A percentile compares a stretch with the other conserved stretches of the same genome.
Evolutionary conservation across 2,113 vertebrate genomes (phyloP).

Genomic region (Anguilla japonica): DNA sequence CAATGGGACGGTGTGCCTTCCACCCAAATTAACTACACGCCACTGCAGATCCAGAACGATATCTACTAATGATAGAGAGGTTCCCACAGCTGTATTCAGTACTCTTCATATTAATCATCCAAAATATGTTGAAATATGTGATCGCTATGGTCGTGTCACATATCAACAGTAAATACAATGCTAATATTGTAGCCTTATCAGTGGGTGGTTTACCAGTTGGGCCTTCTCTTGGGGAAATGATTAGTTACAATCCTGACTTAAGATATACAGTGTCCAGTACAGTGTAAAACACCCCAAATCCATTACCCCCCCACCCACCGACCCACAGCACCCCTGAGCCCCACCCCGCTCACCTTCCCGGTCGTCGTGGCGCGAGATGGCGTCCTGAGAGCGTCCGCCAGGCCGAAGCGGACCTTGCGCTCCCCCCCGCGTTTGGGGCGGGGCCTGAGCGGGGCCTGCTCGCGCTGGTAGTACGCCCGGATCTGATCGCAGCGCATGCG

Average conservation of each 20-base stretch:
- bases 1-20: not conserved
- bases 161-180: too few relatives aligned
- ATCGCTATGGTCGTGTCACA: too few relatives aligned
- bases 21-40: not conserved
- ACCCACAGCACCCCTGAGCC: too few relatives aligned
- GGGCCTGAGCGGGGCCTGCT: slow-evolving; percentile 68
- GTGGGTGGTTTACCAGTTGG: too few relatives aligned
- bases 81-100: not conserved
- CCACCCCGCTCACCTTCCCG: slow-evolving; percentile 80
- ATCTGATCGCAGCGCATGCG: slow-evolving; percentile 95
- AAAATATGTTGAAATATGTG: too few relatives aligned
- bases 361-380: slow-evolving; percentile 82
- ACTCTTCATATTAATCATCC: not conserved
- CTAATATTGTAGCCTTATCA: too few relatives aligned
- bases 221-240: too few relatives aligned
- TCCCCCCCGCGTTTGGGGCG: slow-evolving; percentile 66
- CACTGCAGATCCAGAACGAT: too few relatives aligned
- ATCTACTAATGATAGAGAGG: too few relatives aligned
- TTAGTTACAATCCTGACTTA: too few relatives aligned
- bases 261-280: not conserved
- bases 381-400: slow-evolving; percentile 80
- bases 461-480: slow-evolving; percentile 87
- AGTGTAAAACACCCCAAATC: too few relatives aligned
- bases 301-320: not conserved
- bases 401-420: slow-evolving; percentile 72